These are phyloP conservation scores for Unio pictorum DNA, from an alignment of 2,888 invertebrate species.

Conservation along the genomic window DNA sequence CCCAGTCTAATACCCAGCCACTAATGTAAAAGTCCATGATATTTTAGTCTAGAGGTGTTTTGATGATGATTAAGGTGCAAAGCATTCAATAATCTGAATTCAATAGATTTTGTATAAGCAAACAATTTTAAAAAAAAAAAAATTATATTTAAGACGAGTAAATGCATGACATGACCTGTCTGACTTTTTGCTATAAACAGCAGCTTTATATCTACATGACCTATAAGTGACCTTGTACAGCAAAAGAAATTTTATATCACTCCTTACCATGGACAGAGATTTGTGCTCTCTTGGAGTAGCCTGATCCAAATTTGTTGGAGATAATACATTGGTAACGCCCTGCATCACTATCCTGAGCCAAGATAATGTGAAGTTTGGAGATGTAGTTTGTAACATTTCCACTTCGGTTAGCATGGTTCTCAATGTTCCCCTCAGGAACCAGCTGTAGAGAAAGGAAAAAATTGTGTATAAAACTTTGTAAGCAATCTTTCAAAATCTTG, in stretches of 20 bases:
- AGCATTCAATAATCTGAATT: too few species aligned
- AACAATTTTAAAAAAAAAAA: too few species aligned
- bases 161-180: too few species aligned
- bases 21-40: too few species aligned
- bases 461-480: not conserved
- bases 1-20: too few species aligned
- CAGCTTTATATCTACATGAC: not conserved
- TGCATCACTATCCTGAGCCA: constrained; percentile 85
- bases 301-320: constrained; percentile 89
- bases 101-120: too few species aligned
- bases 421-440: constrained; percentile 31
- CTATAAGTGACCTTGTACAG: not conserved
- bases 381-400: constrained; percentile 70
- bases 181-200: too few species aligned
- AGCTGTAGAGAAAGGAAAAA: constrained; percentile 30
- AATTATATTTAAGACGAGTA: too few species aligned
- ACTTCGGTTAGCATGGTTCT: constrained; percentile 25
- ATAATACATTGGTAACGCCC: constrained; percentile 95
- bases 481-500: not conserved
- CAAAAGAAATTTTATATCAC: too few species aligned
- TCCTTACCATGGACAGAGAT: constrained; percentile 84
- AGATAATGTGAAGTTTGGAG: constrained; percentile 82
- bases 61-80: too few species aligned
- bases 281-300: constrained; percentile 88
- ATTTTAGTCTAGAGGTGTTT: too few species aligned